Base-by-base conservation (phyloP, 2,797 vertebrate genomes). In the Chanos chanos region DNA sequence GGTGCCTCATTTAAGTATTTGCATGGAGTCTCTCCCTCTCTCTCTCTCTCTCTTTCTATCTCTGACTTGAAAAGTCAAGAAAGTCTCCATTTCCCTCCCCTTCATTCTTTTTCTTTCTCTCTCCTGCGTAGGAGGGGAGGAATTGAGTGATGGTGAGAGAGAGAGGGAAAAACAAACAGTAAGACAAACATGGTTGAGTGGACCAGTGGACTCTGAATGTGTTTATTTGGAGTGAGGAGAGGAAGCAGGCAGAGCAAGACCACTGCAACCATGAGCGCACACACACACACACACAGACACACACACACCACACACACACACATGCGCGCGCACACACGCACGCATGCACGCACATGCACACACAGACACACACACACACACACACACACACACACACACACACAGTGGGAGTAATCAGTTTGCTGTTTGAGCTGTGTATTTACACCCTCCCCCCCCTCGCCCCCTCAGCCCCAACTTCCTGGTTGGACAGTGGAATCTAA, bases 191-290 rank as follows among this genome's bases (percentile, higher is more conserved):
- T 54, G 31, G 77, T 63, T 58, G 63, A 80, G 71, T 68, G 70
- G 74, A 76, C 64, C 66, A 61, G 61, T 73, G 74, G 71, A 70
- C 73, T 72, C 47, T 59, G 59, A 12, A 36, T 54, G 34, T 80
- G 78, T 89, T 86, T 87, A 85, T 86, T 87, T 89, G 73, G 74
- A 84, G 59, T 33, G 47, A 70, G 61, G 70, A 78, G 71, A 77
- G 79, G 81, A 83, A 81, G 73, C 72, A 74, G 78, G 66, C 61
- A 33, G 61, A 77, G 50, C 41, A 44, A 72, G 66, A 56, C 77
- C 74, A 71, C 68, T 69, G 10, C 47, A 28, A 41, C 6, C 3
- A 25, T 52, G 41, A 21, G 25, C 52, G 53, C 4, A 16, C 33
- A 47, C 40, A 61, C 6, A 25, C n/a, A 27, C 16, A 54, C 24